Conservation (phyloP, 1,140 invertebrate genomes). For the Chironomus tepperi region DNA sequence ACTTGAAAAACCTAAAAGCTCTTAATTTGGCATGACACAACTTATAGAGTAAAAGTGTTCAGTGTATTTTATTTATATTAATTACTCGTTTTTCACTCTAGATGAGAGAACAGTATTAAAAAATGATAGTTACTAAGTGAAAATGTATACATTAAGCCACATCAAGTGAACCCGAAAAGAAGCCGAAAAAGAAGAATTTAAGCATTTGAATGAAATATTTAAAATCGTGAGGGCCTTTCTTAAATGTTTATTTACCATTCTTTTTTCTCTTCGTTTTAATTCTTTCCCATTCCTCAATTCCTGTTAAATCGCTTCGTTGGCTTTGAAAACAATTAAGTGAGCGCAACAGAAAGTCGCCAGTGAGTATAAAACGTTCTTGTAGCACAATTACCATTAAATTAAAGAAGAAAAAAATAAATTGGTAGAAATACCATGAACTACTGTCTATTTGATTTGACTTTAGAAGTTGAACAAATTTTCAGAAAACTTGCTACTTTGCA, state of each 20-base stretch:
- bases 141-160: background rate
- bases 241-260: slow-evolving; percentile 3
- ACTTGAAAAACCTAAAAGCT: too few relatives aligned
- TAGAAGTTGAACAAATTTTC: background rate
- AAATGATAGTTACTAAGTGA: too few relatives aligned
- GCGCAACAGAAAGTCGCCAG: background rate
- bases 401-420: too few relatives aligned
- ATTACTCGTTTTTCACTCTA: too few relatives aligned
- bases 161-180: background rate
- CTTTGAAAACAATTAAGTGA: slow-evolving; percentile 19
- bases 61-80: too few relatives aligned
- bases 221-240: background rate
- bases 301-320: slow-evolving; percentile 18
- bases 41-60: too few relatives aligned
- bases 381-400: slow-evolving; percentile 9
- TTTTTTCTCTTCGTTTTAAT: background rate
- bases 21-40: too few relatives aligned
- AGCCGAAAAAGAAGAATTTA: background rate
- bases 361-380: background rate
- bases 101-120: too few relatives aligned
- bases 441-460: background rate
- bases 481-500: background rate
- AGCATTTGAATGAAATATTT: background rate
- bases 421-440: background rate
- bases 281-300: slow-evolving; percentile 7